phyloP scores from a whole-genome alignment of 1,140 invertebrate species.

The Temnothorax curvispinosus region DNA sequence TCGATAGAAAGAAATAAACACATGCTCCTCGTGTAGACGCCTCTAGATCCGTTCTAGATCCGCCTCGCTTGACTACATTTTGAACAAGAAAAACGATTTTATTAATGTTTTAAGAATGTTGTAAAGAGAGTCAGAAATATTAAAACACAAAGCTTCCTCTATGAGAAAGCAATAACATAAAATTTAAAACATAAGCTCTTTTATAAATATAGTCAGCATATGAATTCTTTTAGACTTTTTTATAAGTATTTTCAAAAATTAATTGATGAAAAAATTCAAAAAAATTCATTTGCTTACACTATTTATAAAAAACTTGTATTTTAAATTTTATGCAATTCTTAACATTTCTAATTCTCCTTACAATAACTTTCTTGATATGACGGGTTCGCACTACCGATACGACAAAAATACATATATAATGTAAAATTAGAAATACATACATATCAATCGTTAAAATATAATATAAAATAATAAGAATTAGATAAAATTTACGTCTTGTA shows the following conservation, averaged over 20 bases:
- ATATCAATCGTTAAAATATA: background rate
- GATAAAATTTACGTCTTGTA: background rate
- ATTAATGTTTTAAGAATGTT: background rate
- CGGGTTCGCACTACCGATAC: too few relatives aligned
- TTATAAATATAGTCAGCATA: background rate
- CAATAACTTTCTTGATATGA: too few relatives aligned
- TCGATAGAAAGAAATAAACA: slow-evolving; percentile 36
- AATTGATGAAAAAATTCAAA: too few relatives aligned
- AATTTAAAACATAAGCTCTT: background rate
- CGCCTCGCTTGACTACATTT: background rate
- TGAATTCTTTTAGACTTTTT: too few relatives aligned
- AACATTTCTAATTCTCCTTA: too few relatives aligned
- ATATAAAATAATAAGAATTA: background rate
- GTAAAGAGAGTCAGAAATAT: background rate
- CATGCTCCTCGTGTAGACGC: background rate
- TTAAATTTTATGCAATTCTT: too few relatives aligned
- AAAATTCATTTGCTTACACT: too few relatives aligned
- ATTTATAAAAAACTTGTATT: too few relatives aligned
- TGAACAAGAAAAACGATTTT: background rate
- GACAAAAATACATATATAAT: background rate
- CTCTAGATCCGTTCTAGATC: slow-evolving; percentile 18
- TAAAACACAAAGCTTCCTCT: background rate
- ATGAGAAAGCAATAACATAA: background rate
- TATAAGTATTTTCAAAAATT: too few relatives aligned
- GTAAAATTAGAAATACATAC: background rate